A percentile compares a stretch with the other conserved stretches of the same genome.
Evolutionary conservation across 1,140 invertebrate species (phyloP).

Genomic region (Caerostris extrusa): DNA sequence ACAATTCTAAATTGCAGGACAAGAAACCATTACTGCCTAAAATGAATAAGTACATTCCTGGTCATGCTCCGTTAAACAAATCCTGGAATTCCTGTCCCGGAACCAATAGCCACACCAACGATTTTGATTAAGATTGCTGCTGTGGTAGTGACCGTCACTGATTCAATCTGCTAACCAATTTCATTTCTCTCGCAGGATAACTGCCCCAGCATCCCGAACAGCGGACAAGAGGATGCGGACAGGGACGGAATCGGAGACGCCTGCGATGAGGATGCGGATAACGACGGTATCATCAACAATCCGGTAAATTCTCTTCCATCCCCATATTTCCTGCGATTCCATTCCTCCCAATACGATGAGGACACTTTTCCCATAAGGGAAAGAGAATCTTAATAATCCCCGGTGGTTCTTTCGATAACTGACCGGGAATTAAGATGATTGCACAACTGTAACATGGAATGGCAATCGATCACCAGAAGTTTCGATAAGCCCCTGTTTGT

Average conservation of each 20-base stretch:
- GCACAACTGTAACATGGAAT: background rate
- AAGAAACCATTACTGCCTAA: no score
- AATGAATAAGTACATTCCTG: no score
- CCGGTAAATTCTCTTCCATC: slow-evolving; percentile 83
- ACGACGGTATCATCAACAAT: slow-evolving; percentile 90
- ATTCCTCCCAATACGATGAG: background rate
- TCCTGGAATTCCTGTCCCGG: no score
- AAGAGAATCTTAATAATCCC: background rate
- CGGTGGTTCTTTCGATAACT: background rate
- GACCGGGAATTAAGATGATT: background rate
- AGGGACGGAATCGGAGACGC: slow-evolving; percentile 88
- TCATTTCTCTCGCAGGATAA: slow-evolving; percentile 86
- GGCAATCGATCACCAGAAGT: background rate
- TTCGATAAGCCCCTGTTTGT: background rate
- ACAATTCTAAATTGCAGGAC: no score
- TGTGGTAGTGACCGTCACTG: no score
- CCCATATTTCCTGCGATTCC: background rate
- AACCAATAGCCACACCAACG: background rate
- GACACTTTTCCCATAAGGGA: background rate
- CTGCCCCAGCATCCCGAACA: slow-evolving; percentile 92
- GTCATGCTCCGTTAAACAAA: no score
- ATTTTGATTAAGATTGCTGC: background rate
- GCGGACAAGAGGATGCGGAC: slow-evolving; percentile 89
- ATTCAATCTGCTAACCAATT: background rate
- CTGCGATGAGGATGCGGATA: slow-evolving; percentile 94